Evolutionary conservation across 2,888 invertebrate species (phyloP).

Genomic region (Microctonus aethiopoides): DNA sequence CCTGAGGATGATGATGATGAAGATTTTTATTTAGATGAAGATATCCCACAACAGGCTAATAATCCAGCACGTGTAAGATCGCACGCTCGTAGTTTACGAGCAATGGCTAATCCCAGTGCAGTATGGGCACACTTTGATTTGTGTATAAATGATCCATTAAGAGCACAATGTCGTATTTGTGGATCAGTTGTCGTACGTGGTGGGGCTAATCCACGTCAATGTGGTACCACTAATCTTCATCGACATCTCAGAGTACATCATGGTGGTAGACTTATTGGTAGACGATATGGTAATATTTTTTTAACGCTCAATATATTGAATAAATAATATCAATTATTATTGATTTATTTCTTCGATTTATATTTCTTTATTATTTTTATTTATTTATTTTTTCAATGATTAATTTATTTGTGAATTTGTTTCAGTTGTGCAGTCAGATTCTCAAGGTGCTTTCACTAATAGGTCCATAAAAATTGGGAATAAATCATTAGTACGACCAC

Average conservation of each 20-base stretch:
- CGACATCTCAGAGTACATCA: constrained; percentile 64
- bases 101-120: constrained; percentile 66
- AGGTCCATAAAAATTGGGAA: constrained; percentile 58
- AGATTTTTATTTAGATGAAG: constrained; percentile 56
- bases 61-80: constrained; percentile 57
- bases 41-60: constrained; percentile 38
- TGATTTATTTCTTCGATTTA: background rate
- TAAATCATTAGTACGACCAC: constrained; percentile 58
- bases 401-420: constrained; percentile 6
- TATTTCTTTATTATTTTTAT: constrained; percentile 11
- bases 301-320: too few relatives aligned
- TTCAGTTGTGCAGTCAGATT: constrained; percentile 52
- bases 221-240: constrained; percentile 65
- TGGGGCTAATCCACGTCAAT: constrained; percentile 64
- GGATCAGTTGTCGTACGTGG: constrained; percentile 64
- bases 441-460: constrained; percentile 43
- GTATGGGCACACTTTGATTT: constrained; percentile 66
- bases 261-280: constrained; percentile 63
- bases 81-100: constrained; percentile 61
- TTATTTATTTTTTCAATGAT: constrained; percentile 2
- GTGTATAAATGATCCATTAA: constrained; percentile 61
- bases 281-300: constrained; percentile 60
- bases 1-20: constrained; percentile 61
- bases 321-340: background rate
- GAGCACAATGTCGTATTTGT: constrained; percentile 65